These are phyloP conservation scores for Furcula furcula DNA, from an alignment of 2,888 invertebrate genomes.

Conservation along the genomic window DNA sequence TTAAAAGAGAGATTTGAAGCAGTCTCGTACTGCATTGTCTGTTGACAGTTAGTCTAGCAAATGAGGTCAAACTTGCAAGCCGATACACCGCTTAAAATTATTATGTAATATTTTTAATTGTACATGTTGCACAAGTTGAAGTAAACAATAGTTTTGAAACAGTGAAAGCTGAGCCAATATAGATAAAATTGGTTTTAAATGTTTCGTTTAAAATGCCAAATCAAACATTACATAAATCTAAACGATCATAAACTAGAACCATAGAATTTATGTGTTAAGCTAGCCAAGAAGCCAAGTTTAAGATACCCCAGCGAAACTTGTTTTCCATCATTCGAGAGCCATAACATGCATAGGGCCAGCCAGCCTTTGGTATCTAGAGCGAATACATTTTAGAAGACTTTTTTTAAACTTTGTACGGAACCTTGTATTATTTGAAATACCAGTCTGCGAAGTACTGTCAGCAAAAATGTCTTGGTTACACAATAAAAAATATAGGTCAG, in stretches of 20 bases:
- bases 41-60: conserved; percentile 33
- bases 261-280: conserved; percentile 29
- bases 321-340: conserved; percentile 49
- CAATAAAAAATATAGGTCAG: conserved; percentile 33
- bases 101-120: conserved; percentile 32
- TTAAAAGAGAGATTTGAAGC: conserved; percentile 24
- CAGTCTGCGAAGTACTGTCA: no score
- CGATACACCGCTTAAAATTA: conserved; percentile 25
- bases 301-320: conserved; percentile 46
- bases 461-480: conserved; percentile 30
- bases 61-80: conserved; percentile 42
- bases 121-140: conserved; percentile 7
- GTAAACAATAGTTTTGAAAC: conserved; percentile 3
- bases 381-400: conserved; percentile 4
- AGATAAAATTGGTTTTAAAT: not conserved
- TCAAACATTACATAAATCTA: not conserved
- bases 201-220: not conserved
- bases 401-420: no score
- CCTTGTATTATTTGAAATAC: no score
- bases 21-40: conserved; percentile 24
- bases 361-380: conserved; percentile 10
- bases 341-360: conserved; percentile 41
- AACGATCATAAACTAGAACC: not conserved
- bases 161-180: not conserved
- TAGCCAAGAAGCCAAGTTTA: conserved; percentile 22